Percentiles rank a stretch among this genome's conserved stretches.
phyloP scores from a whole-genome alignment of 1,140 invertebrate genomes.

The Neodiprion lecontei region DNA sequence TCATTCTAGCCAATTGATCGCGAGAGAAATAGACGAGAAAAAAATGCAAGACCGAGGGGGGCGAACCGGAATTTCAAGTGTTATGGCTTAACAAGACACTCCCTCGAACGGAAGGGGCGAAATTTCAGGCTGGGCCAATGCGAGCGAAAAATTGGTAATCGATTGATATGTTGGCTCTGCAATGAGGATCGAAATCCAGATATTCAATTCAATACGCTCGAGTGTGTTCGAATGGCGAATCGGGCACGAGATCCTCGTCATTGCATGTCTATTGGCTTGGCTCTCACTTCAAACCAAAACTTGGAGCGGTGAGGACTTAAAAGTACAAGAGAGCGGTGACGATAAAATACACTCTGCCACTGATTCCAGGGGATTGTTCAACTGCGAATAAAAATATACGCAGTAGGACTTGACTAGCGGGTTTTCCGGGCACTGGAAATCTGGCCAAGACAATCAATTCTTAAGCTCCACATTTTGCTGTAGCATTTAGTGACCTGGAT shows the following conservation, averaged over 20 bases:
- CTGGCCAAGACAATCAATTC: too few relatives aligned
- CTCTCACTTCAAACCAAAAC: neutral
- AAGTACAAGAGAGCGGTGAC: too few relatives aligned
- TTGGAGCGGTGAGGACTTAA: too few relatives aligned
- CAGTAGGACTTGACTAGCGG: too few relatives aligned
- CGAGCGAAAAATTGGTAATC: too few relatives aligned
- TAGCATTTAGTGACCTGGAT: too few relatives aligned
- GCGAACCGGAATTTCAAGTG: neutral
- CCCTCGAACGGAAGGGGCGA: neutral
- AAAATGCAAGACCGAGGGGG: neutral
- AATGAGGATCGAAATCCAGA: neutral
- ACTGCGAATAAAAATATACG: too few relatives aligned
- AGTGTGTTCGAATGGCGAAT: neutral
- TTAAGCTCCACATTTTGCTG: too few relatives aligned
- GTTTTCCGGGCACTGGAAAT: too few relatives aligned
- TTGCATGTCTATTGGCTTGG: neutral
- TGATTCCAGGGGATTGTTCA: too few relatives aligned
- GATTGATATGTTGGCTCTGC: neutral
- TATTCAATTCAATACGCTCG: neutral
- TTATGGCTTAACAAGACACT: neutral
- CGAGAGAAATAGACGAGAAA: neutral
- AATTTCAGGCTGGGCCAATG: too few relatives aligned
- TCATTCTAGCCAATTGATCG: slow-evolving; percentile 7
- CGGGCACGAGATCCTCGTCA: neutral
- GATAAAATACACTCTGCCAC: too few relatives aligned